Conservation (phyloP, 2,797 vertebrate genomes). For the Discoglossus pictus region DNA sequence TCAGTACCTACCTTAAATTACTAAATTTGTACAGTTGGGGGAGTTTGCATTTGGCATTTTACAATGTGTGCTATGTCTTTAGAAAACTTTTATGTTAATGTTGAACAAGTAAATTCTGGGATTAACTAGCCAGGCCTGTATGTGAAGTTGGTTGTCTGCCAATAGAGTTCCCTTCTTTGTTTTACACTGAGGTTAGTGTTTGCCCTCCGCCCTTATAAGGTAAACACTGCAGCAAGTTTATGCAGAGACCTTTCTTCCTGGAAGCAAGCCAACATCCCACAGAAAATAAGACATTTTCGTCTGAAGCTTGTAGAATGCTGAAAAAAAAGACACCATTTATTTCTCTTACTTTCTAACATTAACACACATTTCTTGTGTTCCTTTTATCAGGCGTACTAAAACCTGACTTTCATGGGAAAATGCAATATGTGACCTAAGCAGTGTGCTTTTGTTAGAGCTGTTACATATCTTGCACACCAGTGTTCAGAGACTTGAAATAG, state of each 20-base stretch:
- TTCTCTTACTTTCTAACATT: constrained; percentile 42
- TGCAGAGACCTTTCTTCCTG: constrained; percentile 3
- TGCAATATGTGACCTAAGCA: too few relatives aligned
- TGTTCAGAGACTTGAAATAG: too few relatives aligned
- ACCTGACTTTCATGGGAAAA: too few relatives aligned
- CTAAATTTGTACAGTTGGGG: too few relatives aligned
- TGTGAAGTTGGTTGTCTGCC: constrained; percentile 21
- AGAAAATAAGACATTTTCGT: constrained; percentile 18
- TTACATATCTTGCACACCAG: too few relatives aligned
- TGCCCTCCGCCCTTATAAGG: constrained; percentile 23
- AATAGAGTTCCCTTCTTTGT: constrained; percentile 23
- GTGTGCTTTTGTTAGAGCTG: too few relatives aligned
- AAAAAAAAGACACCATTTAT: constrained; percentile 11
- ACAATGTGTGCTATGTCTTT: too few relatives aligned
- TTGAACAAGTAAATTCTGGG: neutral
- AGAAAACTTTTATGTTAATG: too few relatives aligned
- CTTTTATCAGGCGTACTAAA: too few relatives aligned
- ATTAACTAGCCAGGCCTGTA: neutral
- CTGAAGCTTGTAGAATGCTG: neutral
- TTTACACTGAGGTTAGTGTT: constrained; percentile 31
- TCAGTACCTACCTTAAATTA: too few relatives aligned
- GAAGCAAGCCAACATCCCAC: neutral
- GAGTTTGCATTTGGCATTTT: too few relatives aligned
- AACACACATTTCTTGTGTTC: neutral
- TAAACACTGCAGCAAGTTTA: constrained; percentile 32